Percentiles rank a stretch among this genome's conserved stretches.
These are phyloP conservation scores for Zaprionus capensis DNA, from an alignment of 1,140 invertebrate genomes.

Conservation along the genomic window DNA sequence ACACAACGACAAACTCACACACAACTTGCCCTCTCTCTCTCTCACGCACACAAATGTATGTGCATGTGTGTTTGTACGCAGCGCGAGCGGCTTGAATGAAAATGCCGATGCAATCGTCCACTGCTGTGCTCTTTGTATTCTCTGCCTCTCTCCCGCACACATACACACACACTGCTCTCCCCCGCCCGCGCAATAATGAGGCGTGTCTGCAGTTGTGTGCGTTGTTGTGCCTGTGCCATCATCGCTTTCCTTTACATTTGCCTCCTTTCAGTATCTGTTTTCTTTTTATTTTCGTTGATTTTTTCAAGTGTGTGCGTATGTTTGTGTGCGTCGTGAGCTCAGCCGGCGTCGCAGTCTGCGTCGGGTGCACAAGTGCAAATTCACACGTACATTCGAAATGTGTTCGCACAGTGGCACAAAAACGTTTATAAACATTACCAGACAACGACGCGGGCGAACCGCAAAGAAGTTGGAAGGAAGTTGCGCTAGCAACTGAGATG, in stretches of 20 bases:
- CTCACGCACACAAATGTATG: not conserved
- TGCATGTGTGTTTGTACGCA: not conserved
- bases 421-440: constrained; percentile 28
- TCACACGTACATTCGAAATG: constrained; percentile 80
- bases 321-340: constrained; percentile 41
- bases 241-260: constrained; percentile 70
- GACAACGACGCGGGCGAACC: constrained; percentile 15
- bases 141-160: constrained; percentile 37
- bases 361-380: constrained; percentile 81
- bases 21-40: constrained; percentile 11
- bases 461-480: constrained; percentile 32
- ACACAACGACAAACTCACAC: not conserved
- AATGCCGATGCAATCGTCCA: constrained; percentile 77
- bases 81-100: constrained; percentile 70
- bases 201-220: constrained; percentile 48
- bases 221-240: constrained; percentile 55
- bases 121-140: constrained; percentile 52
- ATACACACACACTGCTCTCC: constrained; percentile 10
- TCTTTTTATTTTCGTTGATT: constrained; percentile 55
- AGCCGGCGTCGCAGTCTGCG: constrained; percentile 27
- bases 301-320: constrained; percentile 40
- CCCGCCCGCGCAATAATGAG: constrained; percentile 26
- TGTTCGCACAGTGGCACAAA: constrained; percentile 67
- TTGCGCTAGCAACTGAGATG: constrained; percentile 23
- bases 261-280: constrained; percentile 69